Base-by-base conservation (phyloP, 1,140 invertebrate genomes). In the Pseudomyrmex flavicornis region DNA sequence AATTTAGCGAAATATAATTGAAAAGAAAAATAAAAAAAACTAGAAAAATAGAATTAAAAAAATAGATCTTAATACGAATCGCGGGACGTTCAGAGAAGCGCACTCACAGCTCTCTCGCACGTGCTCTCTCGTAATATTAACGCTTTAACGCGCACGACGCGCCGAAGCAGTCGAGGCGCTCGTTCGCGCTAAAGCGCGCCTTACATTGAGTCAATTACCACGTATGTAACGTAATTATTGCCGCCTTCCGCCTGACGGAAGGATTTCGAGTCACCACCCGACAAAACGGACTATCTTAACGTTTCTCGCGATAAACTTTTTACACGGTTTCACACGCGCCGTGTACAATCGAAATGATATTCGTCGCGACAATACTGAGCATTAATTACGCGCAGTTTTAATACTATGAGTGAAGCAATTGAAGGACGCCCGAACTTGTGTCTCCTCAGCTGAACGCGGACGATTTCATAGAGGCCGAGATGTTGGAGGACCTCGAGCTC, bases 401-500 rank as follows among this genome's bases (percentile, higher is more conserved):
- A 82, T 13, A 75, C 13, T 54, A 74, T 54, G 61, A 12, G 70
- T 46, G 75, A 17, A 35, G 35, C 35, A 20, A 61, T 35, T 61
- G 15, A 59, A 79, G 20, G 22, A 61, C 46, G 15, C 15, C 15
- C 54, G 48, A 35, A 72, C 15, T 72, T 82, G 12, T 85, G 75
- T 63, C 35, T 66, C 26, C 82, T 75, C 89, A 97, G 96, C 87
- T 98, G 72, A 95, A 96, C n/a, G 94, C 96, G 87, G 96, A 97
- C 73, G 97, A 97, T 85, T 98, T 98, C 91, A 87, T 95, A 17
- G 96, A 97, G 84, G 95, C 96, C 2, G 95, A 96, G 79, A 92
- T 94, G 77, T 91, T 98, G 76, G 95, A 96, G 79, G 95, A 96
- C 35, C 92, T 98, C 12, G 94, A 96, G 83, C 93, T 98, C 20